Percentiles rank a stretch among this genome's conserved stretches.
Conservation (phyloP, 2,113 vertebrate genomes). For the Leptosomus discolor region DNA sequence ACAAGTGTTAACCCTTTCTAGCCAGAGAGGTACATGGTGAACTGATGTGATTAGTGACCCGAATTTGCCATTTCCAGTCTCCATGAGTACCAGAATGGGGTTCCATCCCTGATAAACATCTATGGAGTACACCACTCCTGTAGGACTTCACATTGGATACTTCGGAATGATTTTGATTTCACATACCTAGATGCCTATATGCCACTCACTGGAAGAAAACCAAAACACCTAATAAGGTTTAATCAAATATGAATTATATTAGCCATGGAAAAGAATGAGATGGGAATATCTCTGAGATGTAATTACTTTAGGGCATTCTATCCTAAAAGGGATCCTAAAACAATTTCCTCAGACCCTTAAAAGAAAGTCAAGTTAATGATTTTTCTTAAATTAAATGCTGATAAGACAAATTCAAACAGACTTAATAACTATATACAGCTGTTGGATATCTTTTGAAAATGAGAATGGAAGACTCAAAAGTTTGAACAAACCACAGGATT, state of each 20-base stretch:
- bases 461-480: not conserved
- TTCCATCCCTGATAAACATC: not conserved
- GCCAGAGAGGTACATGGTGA: not conserved
- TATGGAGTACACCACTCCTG: accelerated
- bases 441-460: not conserved
- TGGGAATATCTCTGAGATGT: not conserved
- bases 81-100: not conserved
- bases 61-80: not conserved
- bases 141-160: not conserved
- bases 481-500: not conserved
- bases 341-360: not conserved
- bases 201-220: not conserved
- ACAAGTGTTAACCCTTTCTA: not conserved
- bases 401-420: not conserved
- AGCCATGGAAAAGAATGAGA: not conserved
- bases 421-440: not conserved
- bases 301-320: not conserved
- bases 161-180: not conserved
- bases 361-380: not conserved
- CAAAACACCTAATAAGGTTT: not conserved
- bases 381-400: not conserved
- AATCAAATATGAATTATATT: not conserved
- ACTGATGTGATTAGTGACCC: not conserved
- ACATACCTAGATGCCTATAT: not conserved
- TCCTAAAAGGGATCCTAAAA: not conserved